These are phyloP conservation scores for Macrostomum cliftonense DNA, from an alignment of 2,888 invertebrate species.

Conservation along the genomic window DNA sequence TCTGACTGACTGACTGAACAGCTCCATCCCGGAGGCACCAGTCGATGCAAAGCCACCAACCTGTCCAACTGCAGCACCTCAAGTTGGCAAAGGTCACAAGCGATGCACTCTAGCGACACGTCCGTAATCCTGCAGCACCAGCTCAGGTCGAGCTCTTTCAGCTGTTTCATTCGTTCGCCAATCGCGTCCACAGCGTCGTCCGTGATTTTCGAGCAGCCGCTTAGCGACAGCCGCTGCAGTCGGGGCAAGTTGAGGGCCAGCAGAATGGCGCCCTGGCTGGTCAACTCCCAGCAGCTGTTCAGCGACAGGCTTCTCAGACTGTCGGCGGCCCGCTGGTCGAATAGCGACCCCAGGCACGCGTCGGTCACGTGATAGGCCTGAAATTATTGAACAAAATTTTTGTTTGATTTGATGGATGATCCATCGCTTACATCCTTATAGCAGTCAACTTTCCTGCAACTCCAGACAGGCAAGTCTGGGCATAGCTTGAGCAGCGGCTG, in stretches of 20 bases:
- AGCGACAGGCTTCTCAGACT: slow-evolving; percentile 67
- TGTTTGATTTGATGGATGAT: no score
- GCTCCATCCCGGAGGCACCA: no score
- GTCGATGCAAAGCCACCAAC: slow-evolving; percentile 46
- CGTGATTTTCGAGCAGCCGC: slow-evolving; percentile 86
- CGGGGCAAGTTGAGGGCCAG: slow-evolving; percentile 83
- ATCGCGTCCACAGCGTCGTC: slow-evolving; percentile 85
- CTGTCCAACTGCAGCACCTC: slow-evolving; percentile 79
- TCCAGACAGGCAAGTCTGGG: slow-evolving; percentile 85
- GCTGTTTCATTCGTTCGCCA: slow-evolving; percentile 74
- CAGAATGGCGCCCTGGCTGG: slow-evolving; percentile 85
- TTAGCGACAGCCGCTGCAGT: slow-evolving; percentile 70
- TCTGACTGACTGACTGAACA: no score
- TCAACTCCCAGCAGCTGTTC: slow-evolving; percentile 88
- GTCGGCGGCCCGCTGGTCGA: slow-evolving; percentile 76
- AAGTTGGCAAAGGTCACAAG: slow-evolving; percentile 78
- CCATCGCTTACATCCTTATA: no score
- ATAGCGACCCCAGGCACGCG: slow-evolving; percentile 76
- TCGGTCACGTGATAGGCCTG: slow-evolving; percentile 90
- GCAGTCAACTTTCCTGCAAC: slow-evolving; percentile 41
- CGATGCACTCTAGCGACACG: slow-evolving; percentile 82
- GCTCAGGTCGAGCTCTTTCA: slow-evolving; percentile 70
- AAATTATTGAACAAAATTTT: no score
- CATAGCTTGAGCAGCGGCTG: slow-evolving; percentile 75
- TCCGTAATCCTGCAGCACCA: slow-evolving; percentile 92